phyloP scores from a whole-genome alignment of 2,113 vertebrate genomes.

The Gambusia holbrooki region DNA sequence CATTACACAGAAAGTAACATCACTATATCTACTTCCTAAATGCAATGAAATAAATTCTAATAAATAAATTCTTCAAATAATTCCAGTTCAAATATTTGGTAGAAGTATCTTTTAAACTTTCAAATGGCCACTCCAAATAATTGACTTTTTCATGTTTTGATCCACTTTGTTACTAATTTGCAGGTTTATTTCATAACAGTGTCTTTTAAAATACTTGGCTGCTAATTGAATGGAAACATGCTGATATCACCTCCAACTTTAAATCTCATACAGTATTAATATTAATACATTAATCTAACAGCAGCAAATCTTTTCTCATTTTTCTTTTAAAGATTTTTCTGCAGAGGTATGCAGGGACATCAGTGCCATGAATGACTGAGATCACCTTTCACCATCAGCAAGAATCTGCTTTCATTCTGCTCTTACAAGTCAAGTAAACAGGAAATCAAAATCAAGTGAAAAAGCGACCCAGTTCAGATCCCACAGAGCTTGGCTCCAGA shows the following conservation, averaged over 20 bases:
- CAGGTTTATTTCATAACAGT: too few species aligned
- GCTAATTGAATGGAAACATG: not conserved
- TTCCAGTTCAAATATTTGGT: too few species aligned
- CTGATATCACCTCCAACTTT: conserved; percentile 17
- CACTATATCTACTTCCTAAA: too few species aligned
- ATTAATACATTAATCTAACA: conserved; percentile 40
- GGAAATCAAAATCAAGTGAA: not conserved
- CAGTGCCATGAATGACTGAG: not conserved
- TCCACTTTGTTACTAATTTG: too few species aligned
- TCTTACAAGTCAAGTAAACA: not conserved
- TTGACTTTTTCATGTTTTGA: too few species aligned
- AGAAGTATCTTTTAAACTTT: too few species aligned
- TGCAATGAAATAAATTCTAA: too few species aligned
- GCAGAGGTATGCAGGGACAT: not conserved
- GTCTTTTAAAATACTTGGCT: too few species aligned
- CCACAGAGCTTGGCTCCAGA: fast-evolving
- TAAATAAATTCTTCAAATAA: too few species aligned
- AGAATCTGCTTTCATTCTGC: not conserved
- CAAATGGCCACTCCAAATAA: too few species aligned
- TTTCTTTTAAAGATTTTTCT: not conserved
- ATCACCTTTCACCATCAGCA: not conserved
- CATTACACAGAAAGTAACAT: too few species aligned
- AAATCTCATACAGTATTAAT: conserved; percentile 5
- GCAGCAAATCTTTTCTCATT: not conserved
- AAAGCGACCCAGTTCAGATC: not conserved